Percentiles rank a stretch among this genome's conserved stretches.
Evolutionary conservation across 2,888 invertebrate species (phyloP).

Genomic region (Ormyrus pomaceus): DNA sequence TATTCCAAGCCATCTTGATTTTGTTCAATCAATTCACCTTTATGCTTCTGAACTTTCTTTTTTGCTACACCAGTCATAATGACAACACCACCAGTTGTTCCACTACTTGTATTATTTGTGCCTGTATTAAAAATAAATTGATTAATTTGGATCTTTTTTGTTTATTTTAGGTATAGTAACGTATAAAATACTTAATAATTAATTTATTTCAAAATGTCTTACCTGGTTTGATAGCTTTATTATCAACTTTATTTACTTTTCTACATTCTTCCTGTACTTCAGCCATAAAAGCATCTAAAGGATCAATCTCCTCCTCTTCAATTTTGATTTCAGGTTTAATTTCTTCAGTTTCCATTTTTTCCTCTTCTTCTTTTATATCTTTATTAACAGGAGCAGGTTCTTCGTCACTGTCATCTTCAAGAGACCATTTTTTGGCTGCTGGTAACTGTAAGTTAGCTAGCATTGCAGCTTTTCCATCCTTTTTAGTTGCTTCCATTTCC

Average conservation of each 20-base stretch:
- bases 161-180: background rate
- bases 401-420: conserved; percentile 97
- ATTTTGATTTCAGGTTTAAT: conserved; percentile 79
- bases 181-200: background rate
- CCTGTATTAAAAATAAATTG: conserved; percentile 21
- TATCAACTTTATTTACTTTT: conserved; percentile 86
- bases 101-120: conserved; percentile 46
- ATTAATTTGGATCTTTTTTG: background rate
- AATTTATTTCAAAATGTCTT: conserved; percentile 1
- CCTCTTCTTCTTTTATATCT: conserved; percentile 68
- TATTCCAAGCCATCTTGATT: conserved; percentile 98
- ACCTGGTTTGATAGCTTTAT: conserved; percentile 77
- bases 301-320: conserved; percentile 88
- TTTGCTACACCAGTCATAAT: conserved; percentile 92
- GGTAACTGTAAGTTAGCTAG: conserved; percentile 80
- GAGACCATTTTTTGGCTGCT: conserved; percentile 94
- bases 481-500: conserved; percentile 87
- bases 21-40: conserved; percentile 99
- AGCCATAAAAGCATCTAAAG: conserved; percentile 98
- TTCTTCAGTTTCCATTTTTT: conserved; percentile 69
- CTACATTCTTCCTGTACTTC: conserved; percentile 90
- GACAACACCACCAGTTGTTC: conserved; percentile 80
- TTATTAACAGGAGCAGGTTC: conserved; percentile 71
- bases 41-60: conserved; percentile 85
- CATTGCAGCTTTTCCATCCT: conserved; percentile 84